A percentile compares a stretch with the other conserved stretches of the same genome.
Evolutionary conservation across 2,888 invertebrate species (phyloP).

Genomic region (Oligia strigilis): DNA sequence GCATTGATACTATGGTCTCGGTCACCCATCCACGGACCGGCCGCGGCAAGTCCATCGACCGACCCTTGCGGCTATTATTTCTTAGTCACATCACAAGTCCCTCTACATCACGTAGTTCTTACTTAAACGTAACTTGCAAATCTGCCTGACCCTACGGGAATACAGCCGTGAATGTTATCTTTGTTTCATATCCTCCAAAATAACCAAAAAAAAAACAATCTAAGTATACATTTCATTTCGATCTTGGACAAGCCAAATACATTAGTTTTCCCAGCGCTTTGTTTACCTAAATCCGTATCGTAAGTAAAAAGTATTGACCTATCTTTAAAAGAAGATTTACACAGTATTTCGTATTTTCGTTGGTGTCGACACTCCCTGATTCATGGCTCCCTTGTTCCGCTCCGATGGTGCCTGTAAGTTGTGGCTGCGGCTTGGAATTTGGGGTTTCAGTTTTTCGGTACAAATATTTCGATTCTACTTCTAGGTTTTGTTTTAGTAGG

Average conservation of each 20-base stretch:
- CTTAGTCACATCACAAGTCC: too few relatives aligned
- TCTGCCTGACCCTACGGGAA: too few relatives aligned
- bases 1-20: too few relatives aligned
- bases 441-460: neutral
- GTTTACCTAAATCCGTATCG: neutral
- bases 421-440: neutral
- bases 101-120: too few relatives aligned
- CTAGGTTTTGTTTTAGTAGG: too few relatives aligned
- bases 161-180: too few relatives aligned
- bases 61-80: too few relatives aligned
- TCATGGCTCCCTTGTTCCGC: conserved; percentile 16
- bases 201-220: neutral
- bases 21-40: too few relatives aligned
- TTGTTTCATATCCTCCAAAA: neutral
- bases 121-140: too few relatives aligned
- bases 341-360: conserved; percentile 21
- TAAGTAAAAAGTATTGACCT: conserved; percentile 19
- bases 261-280: neutral
- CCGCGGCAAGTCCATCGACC: too few relatives aligned
- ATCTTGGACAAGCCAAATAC: neutral
- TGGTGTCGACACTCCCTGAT: conserved; percentile 25
- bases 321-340: conserved; percentile 40
- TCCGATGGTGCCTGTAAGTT: neutral
- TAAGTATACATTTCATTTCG: neutral
- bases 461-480: neutral